Percentiles rank a stretch among this genome's conserved stretches.
Conservation (phyloP, 2,888 invertebrate species). For the Drosophila kanekoi region DNA sequence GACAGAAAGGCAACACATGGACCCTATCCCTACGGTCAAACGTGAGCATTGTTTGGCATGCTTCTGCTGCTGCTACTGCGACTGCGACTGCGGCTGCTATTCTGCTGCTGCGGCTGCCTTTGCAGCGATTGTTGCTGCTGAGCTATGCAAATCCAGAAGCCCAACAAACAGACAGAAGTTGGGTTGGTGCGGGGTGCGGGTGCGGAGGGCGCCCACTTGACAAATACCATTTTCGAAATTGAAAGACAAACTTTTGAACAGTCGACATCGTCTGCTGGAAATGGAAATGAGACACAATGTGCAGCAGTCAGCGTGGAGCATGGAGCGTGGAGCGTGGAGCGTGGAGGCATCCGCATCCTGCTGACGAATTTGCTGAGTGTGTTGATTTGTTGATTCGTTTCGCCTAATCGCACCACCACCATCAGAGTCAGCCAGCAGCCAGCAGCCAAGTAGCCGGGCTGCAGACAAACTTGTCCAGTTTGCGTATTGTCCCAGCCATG, state of each 20-base stretch:
- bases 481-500: slow-evolving; percentile 67
- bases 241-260: slow-evolving; percentile 83
- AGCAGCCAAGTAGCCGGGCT: slow-evolving; percentile 30
- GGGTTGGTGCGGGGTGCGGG: too few species aligned
- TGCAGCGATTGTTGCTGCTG: slow-evolving; percentile 60
- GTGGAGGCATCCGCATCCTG: slow-evolving; percentile 63
- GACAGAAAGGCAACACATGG: slow-evolving; percentile 71
- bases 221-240: slow-evolving; percentile 84
- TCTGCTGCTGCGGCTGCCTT: slow-evolving; percentile 17
- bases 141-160: slow-evolving; percentile 76
- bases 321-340: slow-evolving; percentile 6
- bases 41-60: slow-evolving; percentile 58
- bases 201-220: slow-evolving; percentile 64
- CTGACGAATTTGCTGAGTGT: slow-evolving; percentile 83
- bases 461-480: slow-evolving; percentile 77
- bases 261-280: slow-evolving; percentile 69
- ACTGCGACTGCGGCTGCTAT: too few species aligned
- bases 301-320: slow-evolving; percentile 68
- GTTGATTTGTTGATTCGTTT: slow-evolving; percentile 84
- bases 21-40: slow-evolving; percentile 64
- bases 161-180: slow-evolving; percentile 65
- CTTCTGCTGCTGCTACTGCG: slow-evolving; percentile 24
- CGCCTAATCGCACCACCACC: slow-evolving; percentile 84
- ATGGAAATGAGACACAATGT: slow-evolving; percentile 80
- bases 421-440: slow-evolving; percentile 55